Evolutionary conservation across 2,113 vertebrate species (phyloP).

Genomic region (Datnioides undecimradiatus): DNA sequence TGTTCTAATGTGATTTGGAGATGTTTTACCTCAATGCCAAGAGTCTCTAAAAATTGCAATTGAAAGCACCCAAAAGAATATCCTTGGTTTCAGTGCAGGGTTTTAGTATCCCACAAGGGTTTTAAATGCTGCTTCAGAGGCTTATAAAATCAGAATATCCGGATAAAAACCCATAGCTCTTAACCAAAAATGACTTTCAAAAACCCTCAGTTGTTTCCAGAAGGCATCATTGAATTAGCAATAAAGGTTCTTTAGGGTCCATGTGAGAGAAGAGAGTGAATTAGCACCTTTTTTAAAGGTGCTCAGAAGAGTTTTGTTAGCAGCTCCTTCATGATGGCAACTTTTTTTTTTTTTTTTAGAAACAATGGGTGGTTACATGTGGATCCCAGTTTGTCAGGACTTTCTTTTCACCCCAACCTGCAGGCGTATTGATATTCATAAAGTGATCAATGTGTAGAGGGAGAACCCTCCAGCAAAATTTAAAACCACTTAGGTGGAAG

Average conservation of each 20-base stretch:
- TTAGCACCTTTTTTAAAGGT: constrained; percentile 1
- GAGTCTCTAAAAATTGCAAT: neutral
- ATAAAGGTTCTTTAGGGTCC: constrained; percentile 8
- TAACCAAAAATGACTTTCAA: constrained; percentile 31
- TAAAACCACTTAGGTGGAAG: neutral
- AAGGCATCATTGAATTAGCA: neutral
- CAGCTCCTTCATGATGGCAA: neutral
- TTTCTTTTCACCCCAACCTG: neutral
- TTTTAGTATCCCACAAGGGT: constrained; percentile 11
- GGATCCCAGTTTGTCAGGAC: neutral
- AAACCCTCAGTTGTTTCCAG: neutral
- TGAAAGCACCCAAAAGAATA: neutral
- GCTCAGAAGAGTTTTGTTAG: neutral
- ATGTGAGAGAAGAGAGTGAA: neutral
- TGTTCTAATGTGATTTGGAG: neutral
- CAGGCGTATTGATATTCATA: neutral
- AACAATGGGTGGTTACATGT: neutral
- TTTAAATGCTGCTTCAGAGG: constrained; percentile 34
- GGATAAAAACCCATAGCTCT: constrained; percentile 21
- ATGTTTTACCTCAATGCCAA: neutral
- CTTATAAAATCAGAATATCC: constrained; percentile 26
- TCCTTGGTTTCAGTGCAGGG: neutral
- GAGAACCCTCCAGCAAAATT: constrained; percentile 5
- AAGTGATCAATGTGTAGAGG: neutral
- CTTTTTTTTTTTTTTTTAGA: neutral